Evolutionary conservation across 1,140 invertebrate genomes (phyloP), one percentile per base, ranked within the genome.

Genomic region (Oreohelix idahoensis): DNA sequence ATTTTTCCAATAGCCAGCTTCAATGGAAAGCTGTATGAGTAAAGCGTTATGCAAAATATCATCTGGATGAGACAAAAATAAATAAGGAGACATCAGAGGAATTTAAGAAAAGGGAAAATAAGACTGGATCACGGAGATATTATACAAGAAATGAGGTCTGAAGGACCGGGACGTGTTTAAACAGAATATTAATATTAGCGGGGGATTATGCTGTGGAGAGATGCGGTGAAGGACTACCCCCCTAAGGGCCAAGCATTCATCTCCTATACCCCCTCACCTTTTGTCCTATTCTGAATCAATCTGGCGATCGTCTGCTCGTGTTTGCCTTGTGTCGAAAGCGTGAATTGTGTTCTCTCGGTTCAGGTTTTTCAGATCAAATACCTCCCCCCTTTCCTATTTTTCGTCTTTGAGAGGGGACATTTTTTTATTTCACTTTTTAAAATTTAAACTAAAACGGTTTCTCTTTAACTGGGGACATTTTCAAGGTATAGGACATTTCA

Each of bases 121-220:
- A n/a, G n/a, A n/a, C n/a, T n/a, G n/a, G 8, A 66, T 32, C 29
- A 32, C 17, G 63, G 8, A 66, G 63, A 66, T 66, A 66, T 32
- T 13, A 66, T 66, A 35, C 63, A 66, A 66, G 63, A 32, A 66
- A 66, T 66, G 63, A 66, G 63, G 29, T 66, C 17, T 66, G 10
- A 66, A 66, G 63, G 63, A 66, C 29, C 32, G 2, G 71, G 42
- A 8, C 42, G 26, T 42, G 38, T 73, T 73, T 73, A 73, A 73
- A 73, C 71, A 73, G 71, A 73, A 73, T 42, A 73, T 73, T 73
- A 73, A 73, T 73, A 73, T 73, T 73, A 73, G 71, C 71, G 42
- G 71, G 13, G n/a, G 71, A 73, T 73, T 73, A 29, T 42, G 38
- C 36, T 73, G 42, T 42, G 35, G 26, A 73, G 36, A 42, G 35